Conservation (phyloP, 2,888 invertebrate genomes). For the Netelia fuscicornis region DNA sequence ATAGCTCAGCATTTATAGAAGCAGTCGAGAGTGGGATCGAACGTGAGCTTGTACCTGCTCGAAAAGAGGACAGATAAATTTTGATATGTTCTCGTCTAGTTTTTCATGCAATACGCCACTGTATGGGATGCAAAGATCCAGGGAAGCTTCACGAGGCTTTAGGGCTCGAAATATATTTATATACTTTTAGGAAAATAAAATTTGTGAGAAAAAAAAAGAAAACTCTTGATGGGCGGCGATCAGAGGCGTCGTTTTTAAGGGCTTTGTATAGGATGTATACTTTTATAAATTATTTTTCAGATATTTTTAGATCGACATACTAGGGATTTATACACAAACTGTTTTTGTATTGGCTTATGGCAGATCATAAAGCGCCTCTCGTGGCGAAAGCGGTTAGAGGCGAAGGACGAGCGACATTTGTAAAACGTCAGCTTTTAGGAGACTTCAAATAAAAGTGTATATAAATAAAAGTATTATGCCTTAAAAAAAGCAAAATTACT, state of each 20-base stretch:
- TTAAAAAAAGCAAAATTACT: no score
- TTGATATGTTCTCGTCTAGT: conserved; percentile 25
- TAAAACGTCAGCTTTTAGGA: no score
- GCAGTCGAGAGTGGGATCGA: conserved; percentile 40
- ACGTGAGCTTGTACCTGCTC: conserved; percentile 24
- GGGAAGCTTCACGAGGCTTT: neutral
- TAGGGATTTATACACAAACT: no score
- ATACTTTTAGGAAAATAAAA: neutral
- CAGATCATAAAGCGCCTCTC: no score
- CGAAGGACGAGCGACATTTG: no score
- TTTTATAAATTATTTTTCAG: neutral
- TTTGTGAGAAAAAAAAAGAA: neutral
- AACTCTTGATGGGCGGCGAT: conserved; percentile 25
- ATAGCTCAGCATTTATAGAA: conserved; percentile 43
- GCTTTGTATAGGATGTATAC: conserved; percentile 4
- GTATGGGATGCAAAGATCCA: conserved; percentile 2
- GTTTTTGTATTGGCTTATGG: no score
- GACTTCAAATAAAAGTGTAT: no score
- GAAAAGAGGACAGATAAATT: conserved; percentile 50
- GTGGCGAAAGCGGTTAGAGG: no score
- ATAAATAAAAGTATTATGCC: no score
- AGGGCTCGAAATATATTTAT: conserved; percentile 23
- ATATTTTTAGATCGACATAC: neutral
- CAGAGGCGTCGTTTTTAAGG: conserved; percentile 49
- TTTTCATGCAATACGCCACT: neutral